A percentile compares a stretch with the other conserved stretches of the same genome.
Evolutionary conservation across 30 jellyfish, hydroid and myxozoan genomes (phyloP).

Genomic region (Catostylus mosaicus): DNA sequence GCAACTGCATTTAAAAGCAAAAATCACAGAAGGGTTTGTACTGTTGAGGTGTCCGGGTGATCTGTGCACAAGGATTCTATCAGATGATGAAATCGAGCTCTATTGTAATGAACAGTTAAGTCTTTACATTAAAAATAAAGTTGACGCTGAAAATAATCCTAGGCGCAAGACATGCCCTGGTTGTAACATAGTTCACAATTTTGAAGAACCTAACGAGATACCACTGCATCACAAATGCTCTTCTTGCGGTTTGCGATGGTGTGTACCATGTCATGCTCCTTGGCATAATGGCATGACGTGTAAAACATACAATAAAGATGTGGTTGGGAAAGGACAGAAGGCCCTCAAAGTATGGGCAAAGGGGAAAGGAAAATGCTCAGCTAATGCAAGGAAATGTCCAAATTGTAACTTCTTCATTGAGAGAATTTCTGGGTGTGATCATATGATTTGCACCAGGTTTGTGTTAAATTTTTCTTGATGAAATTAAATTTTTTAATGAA

Average conservation of each 20-base stretch:
- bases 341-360: slow-evolving; percentile 91
- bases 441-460: slow-evolving; percentile 81
- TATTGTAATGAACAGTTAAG: slow-evolving; percentile 19
- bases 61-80: slow-evolving; percentile 37
- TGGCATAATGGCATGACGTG: slow-evolving; percentile 88
- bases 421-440: slow-evolving; percentile 89
- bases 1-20: slow-evolving; percentile 43
- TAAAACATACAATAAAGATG: slow-evolving; percentile 69
- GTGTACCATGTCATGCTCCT: slow-evolving; percentile 87
- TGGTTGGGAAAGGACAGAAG: slow-evolving; percentile 71
- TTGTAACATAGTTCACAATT: slow-evolving; percentile 64
- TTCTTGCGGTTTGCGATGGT: slow-evolving; percentile 74
- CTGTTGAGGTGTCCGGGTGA: slow-evolving; percentile 55
- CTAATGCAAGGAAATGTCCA: slow-evolving; percentile 91
- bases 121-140: slow-evolving; percentile 60
- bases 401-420: slow-evolving; percentile 80
- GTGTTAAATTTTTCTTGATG: neutral
- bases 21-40: slow-evolving; percentile 53
- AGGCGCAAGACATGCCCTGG: slow-evolving; percentile 90
- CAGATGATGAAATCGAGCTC: slow-evolving; percentile 48
- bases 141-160: slow-evolving; percentile 77
- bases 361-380: slow-evolving; percentile 52
- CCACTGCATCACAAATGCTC: slow-evolving; percentile 63
- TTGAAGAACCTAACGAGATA: slow-evolving; percentile 30
- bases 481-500: too few relatives aligned